Percentiles rank a stretch among this genome's conserved stretches.
phyloP scores from a whole-genome alignment of 2,888 invertebrate species.

The Volucella bombylans region DNA sequence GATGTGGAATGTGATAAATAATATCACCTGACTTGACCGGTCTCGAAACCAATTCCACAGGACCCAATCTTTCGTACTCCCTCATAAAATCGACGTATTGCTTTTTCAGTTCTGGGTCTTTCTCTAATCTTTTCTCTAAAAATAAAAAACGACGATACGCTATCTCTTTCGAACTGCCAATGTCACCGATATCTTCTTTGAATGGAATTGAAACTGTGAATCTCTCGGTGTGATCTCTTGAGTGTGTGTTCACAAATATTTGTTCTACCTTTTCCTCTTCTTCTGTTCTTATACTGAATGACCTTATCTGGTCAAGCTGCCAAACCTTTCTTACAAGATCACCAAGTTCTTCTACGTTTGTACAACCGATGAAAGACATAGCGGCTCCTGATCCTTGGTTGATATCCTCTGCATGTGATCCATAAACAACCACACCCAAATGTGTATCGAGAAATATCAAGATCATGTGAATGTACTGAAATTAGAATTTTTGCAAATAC shows the following conservation, averaged over 20 bases:
- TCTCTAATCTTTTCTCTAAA: slow-evolving; percentile 5
- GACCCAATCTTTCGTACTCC: slow-evolving; percentile 12
- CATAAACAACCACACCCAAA: slow-evolving; percentile 1
- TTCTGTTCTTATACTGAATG: background rate
- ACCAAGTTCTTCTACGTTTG: slow-evolving; percentile 4
- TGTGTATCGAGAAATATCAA: background rate
- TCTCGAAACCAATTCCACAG: background rate
- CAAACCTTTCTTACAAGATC: slow-evolving; percentile 8
- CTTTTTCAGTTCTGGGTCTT: background rate
- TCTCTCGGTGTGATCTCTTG: no score
- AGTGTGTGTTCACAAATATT: slow-evolving; percentile 10
- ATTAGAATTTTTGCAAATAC: slow-evolving; percentile 8
- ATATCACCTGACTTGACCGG: background rate
- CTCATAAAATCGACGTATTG: slow-evolving; percentile 16
- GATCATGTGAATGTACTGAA: background rate
- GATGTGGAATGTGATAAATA: slow-evolving; percentile 9
- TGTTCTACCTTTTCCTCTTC: slow-evolving; percentile 19
- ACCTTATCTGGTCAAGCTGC: slow-evolving; percentile 1
- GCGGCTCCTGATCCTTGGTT: background rate
- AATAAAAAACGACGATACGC: background rate
- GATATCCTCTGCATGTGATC: background rate
- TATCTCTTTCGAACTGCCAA: slow-evolving; percentile 17
- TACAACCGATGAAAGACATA: slow-evolving; percentile 1
- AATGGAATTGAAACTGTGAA: slow-evolving; percentile 5
- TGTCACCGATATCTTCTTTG: background rate